phyloP scores from a whole-genome alignment of 2,797 vertebrate genomes.

The Gadopsis marmoratus region DNA sequence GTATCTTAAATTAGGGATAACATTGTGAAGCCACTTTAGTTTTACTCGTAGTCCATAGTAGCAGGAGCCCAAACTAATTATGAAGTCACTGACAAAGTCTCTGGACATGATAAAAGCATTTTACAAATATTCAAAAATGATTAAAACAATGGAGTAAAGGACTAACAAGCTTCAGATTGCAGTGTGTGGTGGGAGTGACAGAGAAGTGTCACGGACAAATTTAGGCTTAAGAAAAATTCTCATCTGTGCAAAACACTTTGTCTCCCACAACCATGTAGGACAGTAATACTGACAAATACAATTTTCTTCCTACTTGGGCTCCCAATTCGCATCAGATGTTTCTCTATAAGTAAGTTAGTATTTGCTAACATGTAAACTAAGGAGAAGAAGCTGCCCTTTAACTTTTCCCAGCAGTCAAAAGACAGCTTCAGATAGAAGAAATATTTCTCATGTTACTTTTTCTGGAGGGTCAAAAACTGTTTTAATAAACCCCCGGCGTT shows the following conservation, averaged over 20 bases:
- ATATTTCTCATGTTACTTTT: not conserved
- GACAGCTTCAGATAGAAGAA: not conserved
- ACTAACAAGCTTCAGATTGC: slow-evolving; percentile 1
- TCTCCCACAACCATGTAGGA: too few relatives aligned
- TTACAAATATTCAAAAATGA: not conserved
- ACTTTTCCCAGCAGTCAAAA: not conserved
- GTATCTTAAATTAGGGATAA: not conserved
- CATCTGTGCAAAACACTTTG: too few relatives aligned
- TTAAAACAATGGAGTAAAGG: not conserved
- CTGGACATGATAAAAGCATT: not conserved
- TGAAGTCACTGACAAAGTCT: too few relatives aligned
- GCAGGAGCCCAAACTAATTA: too few relatives aligned
- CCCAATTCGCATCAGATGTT: not conserved
- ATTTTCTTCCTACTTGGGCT: not conserved
- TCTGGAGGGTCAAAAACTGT: not conserved
- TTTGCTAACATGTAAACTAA: slow-evolving; percentile 6
- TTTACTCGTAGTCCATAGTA: too few relatives aligned
- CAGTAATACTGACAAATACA: not conserved
- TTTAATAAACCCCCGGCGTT: not conserved
- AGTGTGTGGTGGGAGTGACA: not conserved
- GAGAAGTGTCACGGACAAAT: not conserved
- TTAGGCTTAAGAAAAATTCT: not conserved
- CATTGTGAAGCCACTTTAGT: too few relatives aligned
- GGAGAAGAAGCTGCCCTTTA: not conserved
- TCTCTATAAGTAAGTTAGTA: not conserved